phyloP scores from a whole-genome alignment of 2,797 vertebrate species.

The Dipus sagitta region DNA sequence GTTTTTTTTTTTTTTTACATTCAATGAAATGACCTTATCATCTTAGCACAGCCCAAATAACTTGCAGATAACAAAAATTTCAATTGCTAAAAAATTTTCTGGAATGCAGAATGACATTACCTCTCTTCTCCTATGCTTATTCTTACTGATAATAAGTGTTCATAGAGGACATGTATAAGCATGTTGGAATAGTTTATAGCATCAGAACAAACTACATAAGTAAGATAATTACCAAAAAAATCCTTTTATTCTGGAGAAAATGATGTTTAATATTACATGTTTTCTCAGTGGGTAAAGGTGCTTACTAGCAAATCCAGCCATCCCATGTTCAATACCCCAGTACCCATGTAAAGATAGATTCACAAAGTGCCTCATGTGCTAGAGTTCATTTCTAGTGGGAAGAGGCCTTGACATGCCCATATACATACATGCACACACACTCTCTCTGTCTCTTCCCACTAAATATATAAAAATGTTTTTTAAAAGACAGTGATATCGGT shows the following conservation, averaged over 20 bases:
- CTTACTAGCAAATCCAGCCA: too few relatives aligned
- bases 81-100: conserved; percentile 43
- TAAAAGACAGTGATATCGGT: neutral
- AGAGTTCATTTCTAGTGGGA: too few relatives aligned
- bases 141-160: conserved; percentile 67
- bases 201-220: conserved; percentile 10
- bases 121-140: neutral
- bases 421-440: too few relatives aligned
- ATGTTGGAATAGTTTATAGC: conserved; percentile 40
- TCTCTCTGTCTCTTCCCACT: too few relatives aligned
- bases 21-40: conserved; percentile 23
- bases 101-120: conserved; percentile 18
- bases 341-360: too few relatives aligned
- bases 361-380: too few relatives aligned
- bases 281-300: neutral
- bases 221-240: conserved; percentile 14
- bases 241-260: neutral
- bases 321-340: too few relatives aligned
- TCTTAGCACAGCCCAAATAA: conserved; percentile 21
- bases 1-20: neutral
- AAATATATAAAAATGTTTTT: too few relatives aligned
- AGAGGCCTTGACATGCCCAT: too few relatives aligned
- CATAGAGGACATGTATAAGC: conserved; percentile 21
- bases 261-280: neutral
- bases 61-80: neutral